Percentiles rank a stretch among this genome's conserved stretches.
Conservation (phyloP, 2,113 vertebrate genomes). For the Campylorhamphus procurvoides region DNA sequence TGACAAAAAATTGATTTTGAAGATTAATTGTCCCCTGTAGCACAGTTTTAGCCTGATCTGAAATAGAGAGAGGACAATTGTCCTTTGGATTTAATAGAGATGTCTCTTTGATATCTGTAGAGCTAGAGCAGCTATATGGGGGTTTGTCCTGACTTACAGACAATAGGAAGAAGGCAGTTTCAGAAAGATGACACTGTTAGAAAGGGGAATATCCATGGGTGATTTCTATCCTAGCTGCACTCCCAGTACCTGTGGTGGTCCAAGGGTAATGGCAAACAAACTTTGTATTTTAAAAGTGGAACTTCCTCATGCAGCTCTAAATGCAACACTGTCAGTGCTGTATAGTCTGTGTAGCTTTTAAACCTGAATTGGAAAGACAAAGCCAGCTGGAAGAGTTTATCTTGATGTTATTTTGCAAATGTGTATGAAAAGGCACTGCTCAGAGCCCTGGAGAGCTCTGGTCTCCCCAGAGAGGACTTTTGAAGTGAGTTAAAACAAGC, state of each 20-base stretch:
- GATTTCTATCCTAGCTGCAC: not conserved
- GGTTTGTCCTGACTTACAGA: not conserved
- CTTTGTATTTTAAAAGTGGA: not conserved
- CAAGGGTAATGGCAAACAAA: not conserved
- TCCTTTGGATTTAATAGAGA: slow-evolving; percentile 39
- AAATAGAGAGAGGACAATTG: slow-evolving; percentile 14
- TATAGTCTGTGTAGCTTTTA: not conserved
- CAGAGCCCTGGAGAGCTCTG: not conserved
- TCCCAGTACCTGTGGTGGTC: not conserved
- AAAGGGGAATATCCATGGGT: not conserved
- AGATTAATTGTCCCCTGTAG: slow-evolving; percentile 54
- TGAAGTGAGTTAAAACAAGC: not conserved
- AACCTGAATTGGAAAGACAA: not conserved
- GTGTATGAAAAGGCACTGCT: not conserved
- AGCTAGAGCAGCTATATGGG: not conserved
- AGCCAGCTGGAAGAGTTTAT: not conserved
- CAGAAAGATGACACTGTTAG: not conserved
- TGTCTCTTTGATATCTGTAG: not conserved
- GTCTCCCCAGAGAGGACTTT: not conserved
- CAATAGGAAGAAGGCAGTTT: not conserved
- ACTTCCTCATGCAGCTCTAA: not conserved
- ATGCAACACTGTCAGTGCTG: not conserved
- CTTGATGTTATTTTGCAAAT: not conserved
- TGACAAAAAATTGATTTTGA: slow-evolving; percentile 54
- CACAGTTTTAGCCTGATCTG: slow-evolving; percentile 18